Base-by-base conservation (phyloP, 2,888 invertebrate genomes). In the Drosophila sordidapex region DNA sequence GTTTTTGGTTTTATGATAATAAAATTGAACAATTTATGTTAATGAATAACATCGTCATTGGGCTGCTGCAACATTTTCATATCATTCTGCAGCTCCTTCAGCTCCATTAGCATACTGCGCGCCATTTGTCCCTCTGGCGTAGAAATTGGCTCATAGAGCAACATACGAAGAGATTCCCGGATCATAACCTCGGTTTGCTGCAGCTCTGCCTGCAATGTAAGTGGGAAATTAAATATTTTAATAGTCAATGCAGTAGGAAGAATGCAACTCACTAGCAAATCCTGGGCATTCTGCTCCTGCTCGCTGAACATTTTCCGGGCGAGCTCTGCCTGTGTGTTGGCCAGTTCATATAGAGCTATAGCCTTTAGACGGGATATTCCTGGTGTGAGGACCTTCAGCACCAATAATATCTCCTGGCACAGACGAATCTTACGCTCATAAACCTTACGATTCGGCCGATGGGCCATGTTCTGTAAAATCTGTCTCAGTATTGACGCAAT, bases 291-390 rank as follows among this genome's bases (percentile, higher is more conserved):
- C 1, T 87, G 56, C 29, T 91, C 91, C 48, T 90, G 88, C 58
- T 92, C 91, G 27, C 81, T 89, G 59, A 83, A 92, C 29, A 85
- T 72, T 43, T 92, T 83, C 4, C 92, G 81, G 31, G 82, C 86
- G 31, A 97, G 90, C 81, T 95, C 94, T 4, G 95, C 94, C 76
- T 94, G 93, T 0, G 96, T 95, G 21, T 94, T 94, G 87, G 96
- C 96, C 79, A 97, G 93, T 91, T 97, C 97, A 84, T 97, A 97
- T 46, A 97, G 87, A 13, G 96, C 95, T 60, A 97, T 95, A 0
- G 96, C 97, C 95, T 91, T 92, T 7, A 92, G 61, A 13, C 93
- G 79, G 0, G 92, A 92, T 46, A 93, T 89, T 1, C 92, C 92
- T 2, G 97, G 97, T 72, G 96, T 96, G 3, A 97, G 91, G 36